Evolutionary conservation across 2,797 vertebrate species (phyloP).

Genomic region (Denticeps clupeoides): DNA sequence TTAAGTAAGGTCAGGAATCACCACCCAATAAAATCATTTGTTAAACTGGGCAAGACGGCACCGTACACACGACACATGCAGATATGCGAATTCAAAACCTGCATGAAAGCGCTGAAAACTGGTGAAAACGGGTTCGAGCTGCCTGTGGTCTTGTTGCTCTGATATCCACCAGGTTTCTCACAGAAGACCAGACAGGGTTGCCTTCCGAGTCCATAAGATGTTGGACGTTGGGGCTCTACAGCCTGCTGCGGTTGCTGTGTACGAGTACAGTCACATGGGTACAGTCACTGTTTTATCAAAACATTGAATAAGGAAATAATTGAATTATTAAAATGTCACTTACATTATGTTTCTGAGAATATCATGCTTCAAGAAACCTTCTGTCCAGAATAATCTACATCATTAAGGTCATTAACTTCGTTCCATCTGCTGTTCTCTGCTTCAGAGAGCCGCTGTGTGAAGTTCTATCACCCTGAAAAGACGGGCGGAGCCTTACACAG

Average conservation of each 20-base stretch:
- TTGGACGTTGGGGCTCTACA: slow-evolving; percentile 21
- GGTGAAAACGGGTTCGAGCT: no score
- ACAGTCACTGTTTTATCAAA: neutral
- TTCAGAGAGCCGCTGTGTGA: slow-evolving; percentile 17
- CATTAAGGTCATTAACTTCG: neutral
- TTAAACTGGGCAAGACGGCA: no score
- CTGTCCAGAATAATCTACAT: no score
- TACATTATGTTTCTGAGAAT: no score
- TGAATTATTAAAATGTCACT: no score
- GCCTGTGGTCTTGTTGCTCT: neutral
- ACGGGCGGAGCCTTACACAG: slow-evolving; percentile 9
- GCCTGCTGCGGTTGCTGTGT: slow-evolving; percentile 22
- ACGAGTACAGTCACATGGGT: slow-evolving; percentile 22
- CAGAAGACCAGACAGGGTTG: slow-evolving; percentile 11
- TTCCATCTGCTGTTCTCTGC: neutral
- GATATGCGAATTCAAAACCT: no score
- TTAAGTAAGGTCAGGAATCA: slow-evolving; percentile 59
- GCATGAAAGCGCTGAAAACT: no score
- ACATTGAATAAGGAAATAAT: no score
- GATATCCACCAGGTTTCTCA: slow-evolving; percentile 17
- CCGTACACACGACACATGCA: no score
- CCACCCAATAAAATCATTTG: no score
- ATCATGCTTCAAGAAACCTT: no score
- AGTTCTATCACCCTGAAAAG: slow-evolving; percentile 26
- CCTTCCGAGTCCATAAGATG: slow-evolving; percentile 22